Evolutionary conservation across 2,797 vertebrate species (phyloP), one percentile per base, ranked within the genome.

Genomic region (Eutrigla gurnardus): DNA sequence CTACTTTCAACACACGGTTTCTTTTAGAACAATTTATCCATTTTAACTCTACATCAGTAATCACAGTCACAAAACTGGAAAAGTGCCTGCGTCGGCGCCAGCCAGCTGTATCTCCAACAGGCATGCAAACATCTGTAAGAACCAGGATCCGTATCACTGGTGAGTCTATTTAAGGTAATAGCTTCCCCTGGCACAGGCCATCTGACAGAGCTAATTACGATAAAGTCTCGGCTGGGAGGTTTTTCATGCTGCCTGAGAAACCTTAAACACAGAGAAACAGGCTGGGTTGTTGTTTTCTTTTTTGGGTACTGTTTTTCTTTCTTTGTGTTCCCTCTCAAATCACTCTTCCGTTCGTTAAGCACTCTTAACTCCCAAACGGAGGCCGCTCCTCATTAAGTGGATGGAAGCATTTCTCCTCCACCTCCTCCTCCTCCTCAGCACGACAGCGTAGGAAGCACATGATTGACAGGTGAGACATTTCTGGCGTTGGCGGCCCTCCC

Each of bases 401-500:
- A 92, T 87, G 84, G 85, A 84, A 90, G 87, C 81, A 4, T 80
- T 81, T 79, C 70, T 75, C 59, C 36, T 82, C 72, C 54, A 65
- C 75, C 59, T 60, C 70, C 37, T 81, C 67, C 69, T 77, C 73
- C 61, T 82, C 61, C 46, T 78, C 78, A 74, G 59, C 74, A 45
- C 7, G 6, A 66, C 70, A 61, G 75, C 39, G 73, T 50, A 32
- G 82, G 65, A 53, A 89, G 67, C 18, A 15, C 36, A 69, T 93
- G 93, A 94, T 86, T 93, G 94, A 91, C 91, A 89, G 92, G 86
- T 92, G 89, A 90, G 89, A 88, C 90, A 90, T 89, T 92, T 92
- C 71, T 87, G 89, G 88, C 50, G 85, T 61, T 62, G 67, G 50
- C 43, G 17, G 86, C 50, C 88, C 67, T 93, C 93, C 89, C 91